Evolutionary conservation across 2,888 invertebrate genomes (phyloP), one percentile per base, ranked within the genome.

Genomic region (Flexamia atlantica): DNA sequence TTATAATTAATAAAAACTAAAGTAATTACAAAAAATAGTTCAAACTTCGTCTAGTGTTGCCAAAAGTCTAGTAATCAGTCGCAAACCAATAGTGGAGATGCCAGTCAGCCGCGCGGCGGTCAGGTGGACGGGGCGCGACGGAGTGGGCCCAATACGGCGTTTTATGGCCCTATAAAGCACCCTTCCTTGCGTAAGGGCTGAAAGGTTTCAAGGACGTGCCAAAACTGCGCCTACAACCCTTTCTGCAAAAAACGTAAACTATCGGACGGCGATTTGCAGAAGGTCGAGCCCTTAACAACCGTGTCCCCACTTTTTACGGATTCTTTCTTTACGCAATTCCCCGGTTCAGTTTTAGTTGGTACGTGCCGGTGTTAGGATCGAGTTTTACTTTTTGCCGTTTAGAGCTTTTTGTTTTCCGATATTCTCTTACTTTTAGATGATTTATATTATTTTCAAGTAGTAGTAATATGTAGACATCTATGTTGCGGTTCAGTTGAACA

Each of bases 241-340:
- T 83, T 83, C 82, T 68, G 68, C 2, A 68, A 68, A 82, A 42
- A 40, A 42, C 20, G 4, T 46, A 70, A 82, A 30, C 28, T 68
- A 23, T n/a, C 53, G 76, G 25, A 17, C 57, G 32, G 5, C 57
- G 57, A 83, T 74, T 74, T 53, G 57, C 25, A 53, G 82, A 68
- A 79, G 82, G 82, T 57, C 82, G 53, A 28, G 30, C 70, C 36
- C 42, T 72, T 25, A 42, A 32, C 32, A 53, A 50, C 53, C n/a
- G n/a, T n/a, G 76, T 74, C 82, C 82, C 82, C 74, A 74, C 57
- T 83, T 83, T 82, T 83, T 83, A 70, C 32, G 74, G 60, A 57
- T 36, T 57, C 36, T 57, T 57, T 74, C 40, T 83, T 83, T 74
- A 57, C 74, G 82, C 53, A 83, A 83, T 83, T 57, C 70, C 0